Base-by-base conservation (phyloP, 1,140 invertebrate species). In the Cotesia vestalis region DNA sequence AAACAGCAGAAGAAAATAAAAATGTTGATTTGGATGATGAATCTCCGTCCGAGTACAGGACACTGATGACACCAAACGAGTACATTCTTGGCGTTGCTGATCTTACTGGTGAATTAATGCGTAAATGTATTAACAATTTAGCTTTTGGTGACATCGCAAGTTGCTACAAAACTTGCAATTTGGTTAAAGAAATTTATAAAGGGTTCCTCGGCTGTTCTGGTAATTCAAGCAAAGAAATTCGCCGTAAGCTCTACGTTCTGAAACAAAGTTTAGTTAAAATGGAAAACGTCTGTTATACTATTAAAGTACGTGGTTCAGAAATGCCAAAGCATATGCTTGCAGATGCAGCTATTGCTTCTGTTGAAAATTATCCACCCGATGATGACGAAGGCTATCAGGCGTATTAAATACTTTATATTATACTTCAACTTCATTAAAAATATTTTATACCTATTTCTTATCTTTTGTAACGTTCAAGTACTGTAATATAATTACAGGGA, bases 21-120 rank as follows among this genome's bases (percentile, higher is more conserved):
- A 77, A 75, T 17, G 38, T 66, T 20, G 27, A 17, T 55, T 36
- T 35, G 20, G 59, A 74, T 8, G 62, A 51, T 11, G 6, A 14
- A 12, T 17, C 34, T 67, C 11, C 59, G 63, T 76, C 74, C 69
- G 79, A 75, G 6, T 75, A 77, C 40, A 46, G 68, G 6, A 77
- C 73, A 14, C 73, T 84, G 14, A 80, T 95, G 46, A 88, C 90
- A 11, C 90, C 91, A 0, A 83, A 81, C 52, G 94, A 95, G 76
- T 95, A 92, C 78, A 90, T 97, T 75, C 83, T 97, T n/a, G 96
- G 95, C 1, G 84, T 97, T 53, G 92, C 93, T 5, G 96, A 98
- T 87, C 87, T 96, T 8, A 96, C 95, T 4, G 96, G 95, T 0
- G 95, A 98, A 83, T 80, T 97, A 27, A 97, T 97, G 95, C 89